These are phyloP conservation scores for Neolamprologus fasciatus DNA, from an alignment of 2,113 vertebrate species.

Conservation along the genomic window DNA sequence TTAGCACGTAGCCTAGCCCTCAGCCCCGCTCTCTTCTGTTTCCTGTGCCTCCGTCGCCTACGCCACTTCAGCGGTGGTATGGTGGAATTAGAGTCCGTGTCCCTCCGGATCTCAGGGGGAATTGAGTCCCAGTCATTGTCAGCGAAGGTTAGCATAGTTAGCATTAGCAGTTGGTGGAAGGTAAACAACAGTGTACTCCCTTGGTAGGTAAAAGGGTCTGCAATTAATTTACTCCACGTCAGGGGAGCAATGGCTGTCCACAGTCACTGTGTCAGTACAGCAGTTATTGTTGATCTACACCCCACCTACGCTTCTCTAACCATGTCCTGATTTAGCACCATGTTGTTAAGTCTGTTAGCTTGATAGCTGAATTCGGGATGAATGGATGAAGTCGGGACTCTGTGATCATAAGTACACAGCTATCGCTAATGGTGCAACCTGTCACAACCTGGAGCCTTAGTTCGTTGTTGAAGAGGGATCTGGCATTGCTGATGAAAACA, in stretches of 20 bases:
- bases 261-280: accelerated
- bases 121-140: background rate
- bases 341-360: background rate
- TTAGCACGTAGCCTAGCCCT: background rate
- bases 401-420: background rate
- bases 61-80: background rate
- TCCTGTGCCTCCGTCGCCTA: background rate
- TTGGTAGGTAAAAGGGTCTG: background rate
- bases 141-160: background rate
- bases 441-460: background rate
- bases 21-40: background rate
- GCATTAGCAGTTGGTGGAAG: background rate
- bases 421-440: background rate
- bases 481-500: background rate
- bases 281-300: background rate
- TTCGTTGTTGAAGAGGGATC: background rate
- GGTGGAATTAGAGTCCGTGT: background rate
- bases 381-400: background rate
- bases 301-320: background rate
- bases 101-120: background rate
- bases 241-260: background rate
- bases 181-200: background rate
- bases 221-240: accelerated
- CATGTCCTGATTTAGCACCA: background rate
- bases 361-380: background rate